phyloP scores from a whole-genome alignment of 2,888 invertebrate species.

The Drosophila sordidula region DNA sequence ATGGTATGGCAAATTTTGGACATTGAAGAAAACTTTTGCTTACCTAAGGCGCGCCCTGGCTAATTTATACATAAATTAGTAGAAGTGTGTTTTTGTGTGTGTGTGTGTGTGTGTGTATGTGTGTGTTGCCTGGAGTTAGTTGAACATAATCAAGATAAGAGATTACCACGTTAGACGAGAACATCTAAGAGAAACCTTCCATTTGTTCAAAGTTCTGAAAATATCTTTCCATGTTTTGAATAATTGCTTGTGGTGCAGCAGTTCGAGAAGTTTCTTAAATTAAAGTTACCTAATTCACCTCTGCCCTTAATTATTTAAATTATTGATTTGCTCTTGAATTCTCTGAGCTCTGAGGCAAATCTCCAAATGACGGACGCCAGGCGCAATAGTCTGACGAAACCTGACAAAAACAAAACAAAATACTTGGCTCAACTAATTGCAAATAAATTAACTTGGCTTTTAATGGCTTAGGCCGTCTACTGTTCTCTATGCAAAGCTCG shows the following conservation, averaged over 20 bases:
- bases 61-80: constrained; percentile 75
- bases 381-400: constrained; percentile 8
- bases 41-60: constrained; percentile 62
- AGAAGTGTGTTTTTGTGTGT: constrained; percentile 17
- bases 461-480: constrained; percentile 56
- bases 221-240: not conserved
- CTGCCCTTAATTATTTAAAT: not conserved
- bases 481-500: constrained; percentile 33
- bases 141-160: constrained; percentile 35
- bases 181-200: constrained; percentile 9
- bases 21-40: constrained; percentile 68
- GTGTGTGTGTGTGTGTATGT: constrained; percentile 1
- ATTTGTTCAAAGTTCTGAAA: constrained; percentile 19
- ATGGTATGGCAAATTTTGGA: constrained; percentile 60
- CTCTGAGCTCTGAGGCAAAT: not conserved
- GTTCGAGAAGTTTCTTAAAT: not conserved
- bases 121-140: constrained; percentile 27
- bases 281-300: not conserved
- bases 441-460: constrained; percentile 76
- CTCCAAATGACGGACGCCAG: constrained; percentile 17
- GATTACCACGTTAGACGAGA: constrained; percentile 16
- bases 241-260: too few relatives aligned
- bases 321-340: not conserved
- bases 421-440: constrained; percentile 67
- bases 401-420: constrained; percentile 16